Evolutionary conservation across 2,113 vertebrate species (phyloP), one percentile per base, ranked within the genome.

Genomic region (Lamprotornis superbus): DNA sequence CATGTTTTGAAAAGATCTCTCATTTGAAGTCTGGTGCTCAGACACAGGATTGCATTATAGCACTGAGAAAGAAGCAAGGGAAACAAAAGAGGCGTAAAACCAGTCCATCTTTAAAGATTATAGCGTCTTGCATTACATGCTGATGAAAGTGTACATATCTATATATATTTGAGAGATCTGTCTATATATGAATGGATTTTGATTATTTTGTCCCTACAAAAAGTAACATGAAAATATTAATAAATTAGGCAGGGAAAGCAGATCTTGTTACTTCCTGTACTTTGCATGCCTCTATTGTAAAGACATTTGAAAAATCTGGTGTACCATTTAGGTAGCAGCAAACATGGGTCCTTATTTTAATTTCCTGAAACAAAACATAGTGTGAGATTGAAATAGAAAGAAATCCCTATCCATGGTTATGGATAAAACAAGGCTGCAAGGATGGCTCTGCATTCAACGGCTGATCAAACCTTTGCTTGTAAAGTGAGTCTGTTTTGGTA

Each of bases 11-110:
- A 97, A 98, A 98, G 97, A 94, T 96, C 94, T 98, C 97, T 98
- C 97, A 98, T 98, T 98, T 97, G 97, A 97, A 98, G 98, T 98
- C 98, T 98, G 75, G 97, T 98, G 97, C 97, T 98, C 95, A 97
- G 87, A 97, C 95, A 89, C 89, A 96, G 93, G 80, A 95, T 89
- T 86, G 81, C 96, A 94, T 97, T 97, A 94, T 86, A 94, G 93
- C 94, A 77, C 71, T 39, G 75, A 96, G 92, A 97, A 96, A 95
- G 94, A 97, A 90, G 95, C 65, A 75, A 94, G 88, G 71, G 60
- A 92, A 88, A 93, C 95, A 96, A 96, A 93, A 91, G 95, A 95
- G 55, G 52, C 77, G 88, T 75, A 80, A 95, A 97, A 52, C 61
- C 39, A 70, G 74, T 46, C 24, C 78, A 70, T 89, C 80, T 89